These are phyloP conservation scores for Psophia crepitans DNA, from an alignment of 2,113 vertebrate species.

Conservation along the genomic window DNA sequence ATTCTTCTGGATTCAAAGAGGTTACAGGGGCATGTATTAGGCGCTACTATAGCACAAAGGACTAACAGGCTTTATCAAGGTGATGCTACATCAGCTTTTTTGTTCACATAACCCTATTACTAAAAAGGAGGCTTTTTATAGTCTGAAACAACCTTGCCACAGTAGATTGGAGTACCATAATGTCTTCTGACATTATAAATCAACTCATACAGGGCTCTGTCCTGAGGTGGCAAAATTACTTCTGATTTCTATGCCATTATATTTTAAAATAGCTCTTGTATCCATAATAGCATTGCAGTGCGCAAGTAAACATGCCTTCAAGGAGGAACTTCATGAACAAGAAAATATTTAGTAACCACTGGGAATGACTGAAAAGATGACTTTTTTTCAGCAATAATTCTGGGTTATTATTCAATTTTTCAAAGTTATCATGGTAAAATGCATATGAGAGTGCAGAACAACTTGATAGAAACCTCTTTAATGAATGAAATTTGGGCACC, in stretches of 20 bases:
- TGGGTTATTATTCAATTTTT: background rate
- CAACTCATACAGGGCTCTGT: background rate
- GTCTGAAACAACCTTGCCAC: background rate
- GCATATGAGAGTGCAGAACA: background rate
- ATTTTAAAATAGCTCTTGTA: background rate
- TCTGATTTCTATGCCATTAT: background rate
- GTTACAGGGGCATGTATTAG: background rate
- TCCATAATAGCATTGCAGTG: background rate
- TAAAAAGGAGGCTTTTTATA: background rate
- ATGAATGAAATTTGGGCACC: background rate
- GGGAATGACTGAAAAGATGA: background rate
- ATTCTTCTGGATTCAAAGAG: background rate
- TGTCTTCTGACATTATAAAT: background rate
- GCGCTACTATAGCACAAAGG: background rate
- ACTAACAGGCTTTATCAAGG: background rate
- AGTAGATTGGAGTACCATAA: background rate
- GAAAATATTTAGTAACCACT: background rate
- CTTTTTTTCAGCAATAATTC: background rate
- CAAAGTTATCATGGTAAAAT: background rate
- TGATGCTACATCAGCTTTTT: background rate
- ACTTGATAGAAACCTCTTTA: background rate
- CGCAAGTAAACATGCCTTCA: background rate
- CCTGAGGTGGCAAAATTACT: background rate
- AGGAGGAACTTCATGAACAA: background rate
- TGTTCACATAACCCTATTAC: background rate